Percentiles rank a stretch among this genome's conserved stretches.
Conservation (phyloP, 2,113 vertebrate species). For the Macroglossus sobrinus region DNA sequence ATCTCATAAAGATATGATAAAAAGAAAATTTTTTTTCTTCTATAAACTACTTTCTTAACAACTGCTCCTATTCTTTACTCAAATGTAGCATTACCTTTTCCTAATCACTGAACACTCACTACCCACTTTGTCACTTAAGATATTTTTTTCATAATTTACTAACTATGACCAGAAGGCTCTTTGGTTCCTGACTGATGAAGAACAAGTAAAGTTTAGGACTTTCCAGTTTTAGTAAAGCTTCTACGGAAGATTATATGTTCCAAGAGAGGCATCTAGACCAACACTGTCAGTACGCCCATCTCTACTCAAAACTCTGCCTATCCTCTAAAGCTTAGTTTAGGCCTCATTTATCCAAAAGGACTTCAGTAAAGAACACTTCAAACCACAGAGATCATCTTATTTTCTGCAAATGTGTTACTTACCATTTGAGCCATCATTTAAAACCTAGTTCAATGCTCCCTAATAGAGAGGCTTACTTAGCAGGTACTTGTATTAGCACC, state of each 20-base stretch:
- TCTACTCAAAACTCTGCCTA: not conserved
- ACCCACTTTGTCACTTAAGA: not conserved
- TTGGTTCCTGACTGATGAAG: not conserved
- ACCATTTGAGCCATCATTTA: not conserved
- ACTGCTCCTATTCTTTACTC: not conserved
- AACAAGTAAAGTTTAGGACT: not conserved
- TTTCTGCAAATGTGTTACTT: not conserved
- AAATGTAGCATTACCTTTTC: not conserved
- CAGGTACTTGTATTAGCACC: not conserved
- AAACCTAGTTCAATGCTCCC: not conserved
- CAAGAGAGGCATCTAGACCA: not conserved
- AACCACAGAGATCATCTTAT: not conserved
- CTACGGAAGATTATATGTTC: not conserved
- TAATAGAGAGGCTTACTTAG: not conserved
- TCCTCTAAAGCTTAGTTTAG: not conserved
- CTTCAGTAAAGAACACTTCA: not conserved
- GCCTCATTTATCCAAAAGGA: not conserved
- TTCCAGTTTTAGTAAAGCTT: not conserved
- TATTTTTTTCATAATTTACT: not conserved
- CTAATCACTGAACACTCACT: not conserved
- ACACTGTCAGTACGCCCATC: not conserved
- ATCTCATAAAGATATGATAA: not conserved
- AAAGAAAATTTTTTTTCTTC: not conserved
- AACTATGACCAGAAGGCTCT: not conserved
- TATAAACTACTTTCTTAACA: not conserved